phyloP scores from a whole-genome alignment of 2,113 vertebrate genomes.

The Mionectes macconnelli region DNA sequence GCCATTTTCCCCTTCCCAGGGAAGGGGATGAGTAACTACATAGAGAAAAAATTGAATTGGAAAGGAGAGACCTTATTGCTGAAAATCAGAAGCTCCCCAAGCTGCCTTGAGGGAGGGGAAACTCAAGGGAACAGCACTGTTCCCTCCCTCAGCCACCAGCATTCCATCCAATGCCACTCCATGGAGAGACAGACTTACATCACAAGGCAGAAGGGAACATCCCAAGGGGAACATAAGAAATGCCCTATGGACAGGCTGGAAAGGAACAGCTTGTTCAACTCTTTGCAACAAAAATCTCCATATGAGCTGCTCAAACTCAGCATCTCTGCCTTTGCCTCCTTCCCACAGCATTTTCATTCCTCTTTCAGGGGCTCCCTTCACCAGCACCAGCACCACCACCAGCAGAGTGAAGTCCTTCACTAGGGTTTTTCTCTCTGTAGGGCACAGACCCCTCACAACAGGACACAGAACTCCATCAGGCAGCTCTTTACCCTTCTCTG shows the following conservation, averaged over 20 bases:
- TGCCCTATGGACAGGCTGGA: background rate
- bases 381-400: background rate
- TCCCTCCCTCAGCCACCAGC: background rate
- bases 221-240: background rate
- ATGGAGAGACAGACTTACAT: background rate
- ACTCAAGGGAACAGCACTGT: background rate
- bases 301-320: background rate
- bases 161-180: background rate
- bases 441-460: background rate
- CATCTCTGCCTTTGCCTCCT: background rate
- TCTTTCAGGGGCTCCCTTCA: background rate
- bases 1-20: background rate
- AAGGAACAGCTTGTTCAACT: background rate
- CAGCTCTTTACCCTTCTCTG: background rate
- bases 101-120: background rate
- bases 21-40: background rate
- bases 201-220: background rate
- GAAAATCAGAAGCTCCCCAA: background rate
- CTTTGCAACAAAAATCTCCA: background rate
- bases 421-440: background rate
- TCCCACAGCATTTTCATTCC: background rate
- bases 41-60: background rate
- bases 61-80: background rate
- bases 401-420: background rate
- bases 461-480: background rate